phyloP scores from a whole-genome alignment of 2,888 invertebrate genomes.

The Orthosia gothica region DNA sequence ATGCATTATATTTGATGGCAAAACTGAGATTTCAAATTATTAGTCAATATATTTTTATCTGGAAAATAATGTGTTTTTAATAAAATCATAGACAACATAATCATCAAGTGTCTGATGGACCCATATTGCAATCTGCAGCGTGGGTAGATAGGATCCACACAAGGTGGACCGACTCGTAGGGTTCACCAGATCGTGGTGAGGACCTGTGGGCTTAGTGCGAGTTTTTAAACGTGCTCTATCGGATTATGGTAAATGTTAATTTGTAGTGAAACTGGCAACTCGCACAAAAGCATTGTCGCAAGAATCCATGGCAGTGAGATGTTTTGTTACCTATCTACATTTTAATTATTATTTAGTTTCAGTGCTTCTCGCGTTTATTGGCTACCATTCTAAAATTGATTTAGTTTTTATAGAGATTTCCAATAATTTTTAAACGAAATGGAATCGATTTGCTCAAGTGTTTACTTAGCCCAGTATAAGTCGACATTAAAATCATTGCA shows the following conservation, averaged over 20 bases:
- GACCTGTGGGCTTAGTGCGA: too few species aligned
- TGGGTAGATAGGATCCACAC: not conserved
- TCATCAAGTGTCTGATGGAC: too few species aligned
- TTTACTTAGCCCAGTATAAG: not conserved
- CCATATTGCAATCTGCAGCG: not conserved
- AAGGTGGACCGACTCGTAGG: not conserved
- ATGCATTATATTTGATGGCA: not conserved
- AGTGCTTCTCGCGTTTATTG: not conserved
- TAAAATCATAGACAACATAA: not conserved
- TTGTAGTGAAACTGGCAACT: too few species aligned
- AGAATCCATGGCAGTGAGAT: not conserved
- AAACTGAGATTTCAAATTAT: conserved; percentile 21
- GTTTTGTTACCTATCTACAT: not conserved
- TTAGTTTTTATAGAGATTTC: too few species aligned
- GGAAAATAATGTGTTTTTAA: not conserved
- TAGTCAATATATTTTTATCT: conserved; percentile 20
- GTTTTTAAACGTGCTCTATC: too few species aligned
- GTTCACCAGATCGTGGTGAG: too few species aligned
- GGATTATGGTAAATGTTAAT: too few species aligned
- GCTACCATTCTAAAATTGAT: not conserved
- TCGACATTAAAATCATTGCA: too few species aligned
- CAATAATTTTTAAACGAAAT: too few species aligned
- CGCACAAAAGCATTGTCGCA: too few species aligned
- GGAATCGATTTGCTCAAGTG: not conserved
- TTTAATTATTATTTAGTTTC: not conserved